These are phyloP conservation scores for fruit fly (Drosophila melanogaster) DNA, from an alignment of 1,140 invertebrate genomes.

Conservation along the genomic window DNA sequence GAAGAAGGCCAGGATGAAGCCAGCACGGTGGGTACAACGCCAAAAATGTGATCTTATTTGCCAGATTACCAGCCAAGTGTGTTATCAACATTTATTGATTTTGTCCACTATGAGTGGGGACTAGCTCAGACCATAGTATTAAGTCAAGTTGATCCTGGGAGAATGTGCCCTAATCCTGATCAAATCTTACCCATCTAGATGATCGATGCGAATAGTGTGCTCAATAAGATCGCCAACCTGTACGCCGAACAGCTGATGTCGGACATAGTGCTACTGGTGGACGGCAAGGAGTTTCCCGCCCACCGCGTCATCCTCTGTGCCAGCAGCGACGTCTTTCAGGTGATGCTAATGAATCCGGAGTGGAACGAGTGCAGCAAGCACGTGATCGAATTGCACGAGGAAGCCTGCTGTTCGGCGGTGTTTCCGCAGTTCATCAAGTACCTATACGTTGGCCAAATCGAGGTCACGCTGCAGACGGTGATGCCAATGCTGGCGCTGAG, in stretches of 20 bases:
- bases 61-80: background rate
- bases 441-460: slow-evolving; percentile 96
- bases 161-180: background rate
- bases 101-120: too few relatives aligned
- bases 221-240: slow-evolving; percentile 92
- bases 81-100: too few relatives aligned
- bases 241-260: slow-evolving; percentile 94
- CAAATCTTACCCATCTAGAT: slow-evolving; percentile 85
- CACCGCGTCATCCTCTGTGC: slow-evolving; percentile 97
- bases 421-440: slow-evolving; percentile 96
- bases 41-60: background rate
- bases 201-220: slow-evolving; percentile 91
- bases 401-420: slow-evolving; percentile 91
- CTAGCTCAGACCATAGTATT: too few relatives aligned
- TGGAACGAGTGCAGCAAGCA: slow-evolving; percentile 96
- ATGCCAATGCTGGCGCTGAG: slow-evolving; percentile 94
- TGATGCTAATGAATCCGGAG: slow-evolving; percentile 97
- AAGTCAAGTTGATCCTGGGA: too few relatives aligned
- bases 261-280: slow-evolving; percentile 93
- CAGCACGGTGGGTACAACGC: slow-evolving; percentile 62
- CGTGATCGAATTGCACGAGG: slow-evolving; percentile 93
- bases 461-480: slow-evolving; percentile 92
- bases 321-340: slow-evolving; percentile 97
- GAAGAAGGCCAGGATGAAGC: slow-evolving; percentile 67
- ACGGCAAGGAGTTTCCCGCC: slow-evolving; percentile 92